These are phyloP conservation scores for Trachymyrmex septentrionalis DNA, from an alignment of 1,140 invertebrate species.

Conservation along the genomic window DNA sequence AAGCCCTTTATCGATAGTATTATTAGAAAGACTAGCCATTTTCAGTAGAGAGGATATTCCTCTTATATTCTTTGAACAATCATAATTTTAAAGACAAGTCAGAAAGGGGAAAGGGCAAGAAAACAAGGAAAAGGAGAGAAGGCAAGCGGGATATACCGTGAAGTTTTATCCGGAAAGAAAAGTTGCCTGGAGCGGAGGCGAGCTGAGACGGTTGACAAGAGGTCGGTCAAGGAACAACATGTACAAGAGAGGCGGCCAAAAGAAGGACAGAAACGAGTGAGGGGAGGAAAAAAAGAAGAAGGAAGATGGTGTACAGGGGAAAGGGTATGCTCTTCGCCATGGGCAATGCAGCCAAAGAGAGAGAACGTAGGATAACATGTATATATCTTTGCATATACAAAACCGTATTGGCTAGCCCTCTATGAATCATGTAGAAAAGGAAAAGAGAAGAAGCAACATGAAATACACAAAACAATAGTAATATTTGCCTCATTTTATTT, in stretches of 20 bases:
- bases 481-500: neutral
- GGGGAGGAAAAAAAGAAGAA: slow-evolving; percentile 53
- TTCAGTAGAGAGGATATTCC: neutral
- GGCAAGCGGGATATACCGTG: slow-evolving; percentile 30
- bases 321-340: slow-evolving; percentile 25
- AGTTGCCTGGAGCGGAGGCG: slow-evolving; percentile 43
- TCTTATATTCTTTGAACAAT: neutral
- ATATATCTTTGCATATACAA: slow-evolving; percentile 41
- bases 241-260: slow-evolving; percentile 30
- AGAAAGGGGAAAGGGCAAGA: slow-evolving; percentile 32
- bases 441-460: slow-evolving; percentile 6
- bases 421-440: slow-evolving; percentile 9
- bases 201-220: slow-evolving; percentile 61
- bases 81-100: slow-evolving; percentile 38
- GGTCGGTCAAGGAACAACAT: slow-evolving; percentile 63
- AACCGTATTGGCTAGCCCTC: slow-evolving; percentile 58
- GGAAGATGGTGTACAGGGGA: slow-evolving; percentile 47
- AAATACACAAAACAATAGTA: slow-evolving; percentile 17
- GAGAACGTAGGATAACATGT: slow-evolving; percentile 41
- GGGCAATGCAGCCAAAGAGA: slow-evolving; percentile 44
- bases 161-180: slow-evolving; percentile 66
- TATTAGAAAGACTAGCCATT: neutral
- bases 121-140: slow-evolving; percentile 65
- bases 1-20: neutral
- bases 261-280: slow-evolving; percentile 51